phyloP scores from a whole-genome alignment of 2,113 vertebrate species.

The Apus apus region DNA sequence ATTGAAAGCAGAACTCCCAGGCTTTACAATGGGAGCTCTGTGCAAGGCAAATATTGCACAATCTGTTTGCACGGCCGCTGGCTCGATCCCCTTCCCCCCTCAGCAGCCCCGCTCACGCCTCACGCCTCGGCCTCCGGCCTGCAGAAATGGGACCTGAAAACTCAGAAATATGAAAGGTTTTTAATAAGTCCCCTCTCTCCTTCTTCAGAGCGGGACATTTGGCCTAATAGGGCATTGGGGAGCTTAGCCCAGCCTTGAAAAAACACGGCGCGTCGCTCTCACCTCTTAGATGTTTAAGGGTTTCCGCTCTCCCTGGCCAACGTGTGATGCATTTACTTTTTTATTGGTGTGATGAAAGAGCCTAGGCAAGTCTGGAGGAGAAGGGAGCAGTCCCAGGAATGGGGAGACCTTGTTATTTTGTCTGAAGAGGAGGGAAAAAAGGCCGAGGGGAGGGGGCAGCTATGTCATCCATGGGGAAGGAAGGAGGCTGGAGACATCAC shows the following conservation, averaged over 20 bases:
- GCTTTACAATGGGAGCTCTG: conserved; percentile 81
- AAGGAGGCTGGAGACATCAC: neutral
- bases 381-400: neutral
- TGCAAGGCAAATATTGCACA: conserved; percentile 74
- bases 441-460: neutral
- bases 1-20: conserved; percentile 80
- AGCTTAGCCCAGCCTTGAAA: neutral
- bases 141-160: conserved; percentile 52
- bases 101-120: conserved; percentile 51
- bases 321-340: conserved; percentile 33
- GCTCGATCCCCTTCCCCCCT: conserved; percentile 64
- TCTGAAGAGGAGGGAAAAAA: neutral
- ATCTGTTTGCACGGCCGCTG: conserved; percentile 73
- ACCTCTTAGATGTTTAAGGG: conserved; percentile 71
- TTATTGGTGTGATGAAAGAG: conserved; percentile 66
- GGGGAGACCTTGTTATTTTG: conserved; percentile 49
- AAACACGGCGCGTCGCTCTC: conserved; percentile 30
- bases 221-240: conserved; percentile 59
- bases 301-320: conserved; percentile 53
- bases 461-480: neutral
- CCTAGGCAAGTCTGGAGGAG: conserved; percentile 55
- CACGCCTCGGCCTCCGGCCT: conserved; percentile 52
- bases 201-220: conserved; percentile 66
- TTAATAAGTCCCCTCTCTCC: conserved; percentile 69
- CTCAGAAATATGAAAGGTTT: conserved; percentile 70